phyloP scores from a whole-genome alignment of 2,888 invertebrate genomes.

The Drosophila kanekoi region DNA sequence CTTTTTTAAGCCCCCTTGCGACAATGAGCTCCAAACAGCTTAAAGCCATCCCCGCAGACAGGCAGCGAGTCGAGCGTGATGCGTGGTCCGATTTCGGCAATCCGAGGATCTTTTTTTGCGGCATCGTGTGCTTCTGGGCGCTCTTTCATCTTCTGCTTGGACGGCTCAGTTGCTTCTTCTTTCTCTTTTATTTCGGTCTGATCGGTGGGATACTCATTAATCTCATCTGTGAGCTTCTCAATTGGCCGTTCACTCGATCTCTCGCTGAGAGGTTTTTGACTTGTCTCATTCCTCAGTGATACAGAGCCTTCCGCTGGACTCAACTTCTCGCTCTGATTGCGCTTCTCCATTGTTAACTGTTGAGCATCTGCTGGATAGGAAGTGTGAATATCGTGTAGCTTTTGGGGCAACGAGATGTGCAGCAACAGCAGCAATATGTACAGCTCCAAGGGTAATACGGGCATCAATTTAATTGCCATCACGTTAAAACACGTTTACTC shows the following conservation, averaged over 20 bases:
- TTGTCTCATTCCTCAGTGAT: neutral
- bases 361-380: constrained; percentile 27
- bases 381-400: constrained; percentile 22
- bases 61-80: constrained; percentile 57
- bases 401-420: constrained; percentile 20
- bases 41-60: constrained; percentile 49
- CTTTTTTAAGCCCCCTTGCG: constrained; percentile 49
- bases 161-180: neutral
- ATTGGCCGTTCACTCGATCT: neutral
- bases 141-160: neutral
- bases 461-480: constrained; percentile 33
- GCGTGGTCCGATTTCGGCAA: constrained; percentile 40
- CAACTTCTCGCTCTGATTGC: neutral
- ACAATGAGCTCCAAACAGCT: constrained; percentile 40
- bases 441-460: constrained; percentile 19
- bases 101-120: neutral
- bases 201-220: no score
- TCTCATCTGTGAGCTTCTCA: neutral
- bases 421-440: constrained; percentile 29
- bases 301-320: neutral
- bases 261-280: no score
- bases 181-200: neutral
- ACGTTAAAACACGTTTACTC: constrained; percentile 64
- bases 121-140: no score
- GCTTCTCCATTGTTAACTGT: neutral